phyloP scores from a whole-genome alignment of 2,797 vertebrate genomes.

The Lindbergichthys nudifrons region DNA sequence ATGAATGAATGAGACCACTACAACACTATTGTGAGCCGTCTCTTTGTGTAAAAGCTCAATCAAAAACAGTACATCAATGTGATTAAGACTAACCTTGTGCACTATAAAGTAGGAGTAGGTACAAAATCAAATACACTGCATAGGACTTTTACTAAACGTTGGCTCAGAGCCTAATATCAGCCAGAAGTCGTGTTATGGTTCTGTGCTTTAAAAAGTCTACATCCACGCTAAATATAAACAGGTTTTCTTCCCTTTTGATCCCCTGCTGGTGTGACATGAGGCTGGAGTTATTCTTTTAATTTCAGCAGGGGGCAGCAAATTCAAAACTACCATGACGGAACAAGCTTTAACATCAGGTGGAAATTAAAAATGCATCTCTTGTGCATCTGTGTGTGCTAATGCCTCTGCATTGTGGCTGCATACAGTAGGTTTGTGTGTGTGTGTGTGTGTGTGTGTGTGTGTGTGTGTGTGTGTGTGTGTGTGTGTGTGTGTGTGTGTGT shows the following conservation, averaged over 20 bases:
- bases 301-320: constrained; percentile 81
- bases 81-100: not conserved
- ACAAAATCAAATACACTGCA: not conserved
- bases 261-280: constrained; percentile 27
- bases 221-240: constrained; percentile 27
- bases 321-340: constrained; percentile 57
- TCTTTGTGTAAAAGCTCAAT: not conserved
- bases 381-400: not conserved
- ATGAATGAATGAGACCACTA: not conserved
- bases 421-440: constrained; percentile 9
- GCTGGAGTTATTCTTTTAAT: constrained; percentile 36
- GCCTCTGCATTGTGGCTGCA: not conserved
- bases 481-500: constrained; percentile 12
- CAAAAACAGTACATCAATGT: not conserved
- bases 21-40: constrained; percentile 10
- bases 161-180: constrained; percentile 11
- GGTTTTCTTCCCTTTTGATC: constrained; percentile 28
- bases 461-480: not conserved
- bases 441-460: constrained; percentile 1
- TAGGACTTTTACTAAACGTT: constrained; percentile 11
- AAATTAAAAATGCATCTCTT: not conserved
- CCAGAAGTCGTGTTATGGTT: constrained; percentile 4
- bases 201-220: constrained; percentile 7
- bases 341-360: constrained; percentile 29
- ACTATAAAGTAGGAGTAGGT: constrained; percentile 12